These are phyloP conservation scores for Stomatorhinus walkeri DNA, from an alignment of 2,797 vertebrate species.

Conservation along the genomic window DNA sequence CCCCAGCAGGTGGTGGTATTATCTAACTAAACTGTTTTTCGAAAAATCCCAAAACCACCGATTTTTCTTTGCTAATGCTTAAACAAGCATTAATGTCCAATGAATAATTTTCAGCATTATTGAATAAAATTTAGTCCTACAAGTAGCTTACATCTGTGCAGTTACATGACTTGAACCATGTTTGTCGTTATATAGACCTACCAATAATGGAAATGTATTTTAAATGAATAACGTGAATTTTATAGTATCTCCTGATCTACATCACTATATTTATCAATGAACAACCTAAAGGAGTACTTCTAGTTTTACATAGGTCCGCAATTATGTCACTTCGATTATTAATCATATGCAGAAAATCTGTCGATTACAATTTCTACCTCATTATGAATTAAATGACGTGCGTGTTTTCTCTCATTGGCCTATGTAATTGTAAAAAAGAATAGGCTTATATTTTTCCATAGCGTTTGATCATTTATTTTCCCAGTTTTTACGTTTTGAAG, in stretches of 20 bases:
- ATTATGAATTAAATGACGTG: background rate
- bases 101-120: background rate
- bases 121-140: background rate
- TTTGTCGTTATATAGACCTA: background rate
- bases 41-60: background rate
- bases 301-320: background rate
- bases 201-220: background rate
- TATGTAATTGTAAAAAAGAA: background rate
- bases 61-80: background rate
- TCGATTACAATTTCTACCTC: background rate
- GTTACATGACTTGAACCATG: background rate
- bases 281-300: background rate
- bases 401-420: background rate
- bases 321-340: background rate
- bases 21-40: background rate
- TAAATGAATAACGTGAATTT: background rate
- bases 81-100: background rate
- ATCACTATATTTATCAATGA: background rate
- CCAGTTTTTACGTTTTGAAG: background rate
- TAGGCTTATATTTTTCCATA: background rate
- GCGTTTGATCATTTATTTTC: background rate
- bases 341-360: background rate
- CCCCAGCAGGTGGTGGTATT: slow-evolving; percentile 25
- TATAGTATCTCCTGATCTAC: background rate
- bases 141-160: background rate